These are phyloP conservation scores for Ophioninae sp. DNA, from an alignment of 2,888 invertebrate genomes.

Conservation along the genomic window DNA sequence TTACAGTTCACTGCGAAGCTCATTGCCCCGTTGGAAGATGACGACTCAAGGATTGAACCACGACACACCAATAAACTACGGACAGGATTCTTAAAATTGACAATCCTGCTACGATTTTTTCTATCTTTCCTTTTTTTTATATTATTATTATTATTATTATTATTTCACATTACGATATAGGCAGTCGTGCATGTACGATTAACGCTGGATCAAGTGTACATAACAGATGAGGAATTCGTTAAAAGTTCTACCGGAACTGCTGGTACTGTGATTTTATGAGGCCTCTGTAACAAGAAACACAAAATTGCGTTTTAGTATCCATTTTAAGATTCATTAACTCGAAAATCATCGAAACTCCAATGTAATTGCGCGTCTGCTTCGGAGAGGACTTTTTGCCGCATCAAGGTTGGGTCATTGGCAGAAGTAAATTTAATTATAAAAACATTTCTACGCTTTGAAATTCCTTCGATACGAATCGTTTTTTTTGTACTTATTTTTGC, in stretches of 20 bases:
- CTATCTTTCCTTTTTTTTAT: slow-evolving; percentile 23
- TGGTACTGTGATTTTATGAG: slow-evolving; percentile 67
- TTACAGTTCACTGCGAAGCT: slow-evolving; percentile 79
- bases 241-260: slow-evolving; percentile 64
- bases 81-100: slow-evolving; percentile 14
- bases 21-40: slow-evolving; percentile 76
- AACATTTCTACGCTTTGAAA: neutral
- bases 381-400: neutral
- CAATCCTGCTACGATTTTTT: slow-evolving; percentile 25
- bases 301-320: neutral
- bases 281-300: slow-evolving; percentile 69
- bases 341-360: neutral
- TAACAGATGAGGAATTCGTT: slow-evolving; percentile 62
- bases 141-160: slow-evolving; percentile 54
- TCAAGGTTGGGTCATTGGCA: neutral
- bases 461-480: neutral
- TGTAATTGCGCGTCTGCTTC: neutral
- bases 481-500: neutral
- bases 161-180: slow-evolving; percentile 65
- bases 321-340: neutral
- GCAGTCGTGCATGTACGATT: slow-evolving; percentile 43
- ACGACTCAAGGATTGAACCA: slow-evolving; percentile 70
- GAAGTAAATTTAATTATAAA: neutral
- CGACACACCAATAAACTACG: slow-evolving; percentile 18
- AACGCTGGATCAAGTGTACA: slow-evolving; percentile 63